These are phyloP conservation scores for Valencia hispanica DNA, from an alignment of 2,797 vertebrate genomes.

Conservation along the genomic window DNA sequence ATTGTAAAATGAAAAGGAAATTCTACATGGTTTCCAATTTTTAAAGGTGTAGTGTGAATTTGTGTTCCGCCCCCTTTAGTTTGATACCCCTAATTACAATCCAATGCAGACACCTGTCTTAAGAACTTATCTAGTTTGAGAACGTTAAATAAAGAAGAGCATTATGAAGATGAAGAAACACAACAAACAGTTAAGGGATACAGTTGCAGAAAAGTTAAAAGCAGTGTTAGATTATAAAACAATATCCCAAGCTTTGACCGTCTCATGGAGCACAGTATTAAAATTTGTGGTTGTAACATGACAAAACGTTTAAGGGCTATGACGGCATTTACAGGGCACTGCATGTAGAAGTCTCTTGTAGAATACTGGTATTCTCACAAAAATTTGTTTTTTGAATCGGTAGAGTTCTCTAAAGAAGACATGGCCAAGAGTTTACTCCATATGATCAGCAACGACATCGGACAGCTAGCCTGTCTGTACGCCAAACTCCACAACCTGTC, in stretches of 20 bases:
- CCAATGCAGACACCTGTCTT: not conserved
- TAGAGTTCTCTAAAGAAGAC: slow-evolving; percentile 97
- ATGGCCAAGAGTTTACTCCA: slow-evolving; percentile 98
- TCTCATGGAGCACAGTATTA: not conserved
- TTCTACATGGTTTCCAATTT: not conserved
- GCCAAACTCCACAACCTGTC: slow-evolving; percentile 90
- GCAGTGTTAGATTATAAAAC: not conserved
- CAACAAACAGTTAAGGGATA: not conserved
- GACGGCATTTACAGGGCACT: not conserved
- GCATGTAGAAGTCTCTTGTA: not conserved
- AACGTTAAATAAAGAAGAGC: not conserved
- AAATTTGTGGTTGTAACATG: not conserved
- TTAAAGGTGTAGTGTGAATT: not conserved
- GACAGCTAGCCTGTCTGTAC: slow-evolving; percentile 96
- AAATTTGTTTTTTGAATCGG: slow-evolving; percentile 3
- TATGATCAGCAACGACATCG: slow-evolving; percentile 99
- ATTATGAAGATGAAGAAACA: not conserved
- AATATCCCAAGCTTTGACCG: not conserved
- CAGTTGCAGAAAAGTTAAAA: not conserved
- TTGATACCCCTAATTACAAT: not conserved
- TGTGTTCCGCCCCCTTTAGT: not conserved
- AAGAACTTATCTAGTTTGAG: not conserved
- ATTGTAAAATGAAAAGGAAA: not conserved
- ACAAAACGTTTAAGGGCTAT: not conserved
- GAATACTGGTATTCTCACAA: not conserved